Conservation (phyloP, 2,113 vertebrate genomes). For the Condylura cristata region DNA sequence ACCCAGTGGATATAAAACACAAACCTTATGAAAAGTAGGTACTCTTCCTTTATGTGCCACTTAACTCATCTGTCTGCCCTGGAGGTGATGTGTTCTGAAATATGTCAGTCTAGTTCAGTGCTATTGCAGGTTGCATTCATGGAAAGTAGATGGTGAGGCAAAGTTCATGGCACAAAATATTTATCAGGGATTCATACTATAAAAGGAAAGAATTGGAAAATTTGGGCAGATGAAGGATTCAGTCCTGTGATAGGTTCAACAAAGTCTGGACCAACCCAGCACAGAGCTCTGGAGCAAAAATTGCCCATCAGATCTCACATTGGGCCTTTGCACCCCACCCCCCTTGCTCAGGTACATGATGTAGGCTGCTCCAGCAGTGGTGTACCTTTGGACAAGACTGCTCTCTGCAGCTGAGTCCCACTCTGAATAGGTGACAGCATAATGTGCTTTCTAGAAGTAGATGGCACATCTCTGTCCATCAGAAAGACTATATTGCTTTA, state of each 20-base stretch:
- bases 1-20: neutral
- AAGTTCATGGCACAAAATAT: neutral
- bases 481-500: neutral
- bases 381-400: accelerated
- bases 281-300: neutral
- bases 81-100: neutral
- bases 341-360: neutral
- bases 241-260: neutral
- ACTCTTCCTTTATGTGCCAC: neutral
- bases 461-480: neutral
- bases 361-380: neutral
- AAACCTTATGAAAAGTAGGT: neutral
- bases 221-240: neutral
- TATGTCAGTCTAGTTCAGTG: neutral
- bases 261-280: neutral
- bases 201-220: neutral
- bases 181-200: neutral
- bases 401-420: neutral
- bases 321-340: neutral
- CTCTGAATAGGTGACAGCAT: neutral
- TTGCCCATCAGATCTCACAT: neutral
- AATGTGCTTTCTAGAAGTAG: neutral
- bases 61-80: neutral
- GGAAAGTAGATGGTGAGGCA: neutral
- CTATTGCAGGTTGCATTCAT: neutral